Conservation (phyloP, 2,888 invertebrate genomes). For the Digitonthophagus gazella region DNA sequence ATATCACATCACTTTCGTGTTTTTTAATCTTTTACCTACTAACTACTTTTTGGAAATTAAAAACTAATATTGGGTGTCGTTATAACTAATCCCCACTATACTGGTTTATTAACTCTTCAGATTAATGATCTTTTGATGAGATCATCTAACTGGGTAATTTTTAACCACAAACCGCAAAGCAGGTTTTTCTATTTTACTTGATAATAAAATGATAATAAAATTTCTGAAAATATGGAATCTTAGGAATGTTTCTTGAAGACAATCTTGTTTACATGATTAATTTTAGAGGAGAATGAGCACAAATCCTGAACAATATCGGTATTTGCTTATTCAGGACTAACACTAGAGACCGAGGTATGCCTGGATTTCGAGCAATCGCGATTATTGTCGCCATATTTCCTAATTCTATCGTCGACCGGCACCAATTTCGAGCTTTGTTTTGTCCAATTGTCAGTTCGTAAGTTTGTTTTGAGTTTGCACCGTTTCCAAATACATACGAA, state of each 20-base stretch:
- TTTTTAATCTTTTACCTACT: too few species aligned
- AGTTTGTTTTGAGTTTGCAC: not conserved
- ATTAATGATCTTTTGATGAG: too few species aligned
- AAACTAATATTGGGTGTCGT: too few species aligned
- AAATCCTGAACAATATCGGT: not conserved
- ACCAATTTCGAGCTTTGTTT: conserved; percentile 4
- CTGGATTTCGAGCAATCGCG: not conserved
- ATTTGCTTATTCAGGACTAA: not conserved
- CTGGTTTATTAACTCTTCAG: too few species aligned
- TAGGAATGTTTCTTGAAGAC: not conserved
- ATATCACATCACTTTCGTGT: too few species aligned
- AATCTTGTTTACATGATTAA: not conserved
- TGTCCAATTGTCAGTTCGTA: conserved; percentile 9
- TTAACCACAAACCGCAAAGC: not conserved
- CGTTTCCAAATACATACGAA: not conserved
- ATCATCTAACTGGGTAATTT: not conserved
- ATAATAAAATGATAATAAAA: too few species aligned
- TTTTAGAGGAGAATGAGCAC: not conserved
- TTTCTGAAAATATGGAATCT: not conserved
- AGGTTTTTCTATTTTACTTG: not conserved
- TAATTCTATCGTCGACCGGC: conserved; percentile 15
- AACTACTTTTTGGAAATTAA: too few species aligned
- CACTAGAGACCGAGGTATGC: conserved; percentile 2
- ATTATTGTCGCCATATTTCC: conserved; percentile 10
- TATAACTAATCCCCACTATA: too few species aligned